These are phyloP conservation scores for Drosophila parthenogenetica DNA, from an alignment of 2,888 invertebrate species.

Conservation along the genomic window DNA sequence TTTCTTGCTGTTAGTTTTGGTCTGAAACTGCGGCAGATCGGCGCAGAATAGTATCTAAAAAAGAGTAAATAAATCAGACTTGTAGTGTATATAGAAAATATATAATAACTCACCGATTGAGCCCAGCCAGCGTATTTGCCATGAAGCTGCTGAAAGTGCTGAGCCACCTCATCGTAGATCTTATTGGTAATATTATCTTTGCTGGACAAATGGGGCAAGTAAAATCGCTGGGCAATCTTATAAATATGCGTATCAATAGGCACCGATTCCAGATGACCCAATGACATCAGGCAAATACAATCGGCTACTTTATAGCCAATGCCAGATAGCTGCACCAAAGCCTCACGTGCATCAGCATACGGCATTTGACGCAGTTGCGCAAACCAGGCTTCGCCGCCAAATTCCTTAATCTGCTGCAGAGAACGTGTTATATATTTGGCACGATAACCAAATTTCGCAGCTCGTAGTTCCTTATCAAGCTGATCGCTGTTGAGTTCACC, in stretches of 20 bases:
- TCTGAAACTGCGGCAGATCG: constrained; percentile 90
- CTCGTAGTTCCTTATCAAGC: constrained; percentile 90
- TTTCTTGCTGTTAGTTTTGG: constrained; percentile 18
- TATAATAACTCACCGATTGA: constrained; percentile 90
- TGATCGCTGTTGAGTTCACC: constrained; percentile 66
- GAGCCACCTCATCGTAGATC: constrained; percentile 94
- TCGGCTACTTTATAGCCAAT: constrained; percentile 99
- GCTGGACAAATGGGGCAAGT: constrained; percentile 90
- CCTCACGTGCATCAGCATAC: constrained; percentile 90
- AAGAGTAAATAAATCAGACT: too few species aligned
- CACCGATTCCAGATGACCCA: constrained; percentile 94
- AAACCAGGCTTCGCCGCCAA: constrained; percentile 92
- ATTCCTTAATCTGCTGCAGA: constrained; percentile 88
- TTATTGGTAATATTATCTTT: constrained; percentile 92
- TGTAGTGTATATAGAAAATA: not conserved
- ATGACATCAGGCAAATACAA: constrained; percentile 98
- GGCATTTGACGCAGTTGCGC: constrained; percentile 88
- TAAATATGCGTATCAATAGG: constrained; percentile 99
- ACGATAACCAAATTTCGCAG: constrained; percentile 94
- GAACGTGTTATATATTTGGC: constrained; percentile 93
- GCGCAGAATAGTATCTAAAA: constrained; percentile 91
- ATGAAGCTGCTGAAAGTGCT: constrained; percentile 91
- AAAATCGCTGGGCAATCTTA: constrained; percentile 93
- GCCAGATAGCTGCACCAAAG: constrained; percentile 92
- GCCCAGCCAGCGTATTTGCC: constrained; percentile 97